These are phyloP conservation scores for Euglossa dilemma DNA, from an alignment of 1,140 invertebrate genomes.

Conservation along the genomic window DNA sequence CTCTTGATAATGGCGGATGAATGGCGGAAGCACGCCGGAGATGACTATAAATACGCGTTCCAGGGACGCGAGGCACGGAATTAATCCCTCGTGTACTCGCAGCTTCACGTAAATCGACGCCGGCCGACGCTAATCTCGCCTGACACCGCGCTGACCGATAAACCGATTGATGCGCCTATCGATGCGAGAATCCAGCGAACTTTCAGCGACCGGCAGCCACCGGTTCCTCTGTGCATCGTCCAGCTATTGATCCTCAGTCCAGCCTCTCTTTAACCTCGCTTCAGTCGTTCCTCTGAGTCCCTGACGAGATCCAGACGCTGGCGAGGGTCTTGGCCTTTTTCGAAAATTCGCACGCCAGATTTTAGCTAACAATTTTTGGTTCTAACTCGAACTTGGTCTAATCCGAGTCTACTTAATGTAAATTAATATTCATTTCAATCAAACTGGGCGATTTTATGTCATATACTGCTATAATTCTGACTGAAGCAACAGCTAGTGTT, in stretches of 20 bases:
- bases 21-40: not conserved
- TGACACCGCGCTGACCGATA: conserved; percentile 3
- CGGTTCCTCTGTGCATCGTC: conserved; percentile 53
- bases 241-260: conserved; percentile 17
- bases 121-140: not conserved
- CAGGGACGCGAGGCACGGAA: not conserved
- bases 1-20: not conserved
- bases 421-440: no score
- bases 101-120: not conserved
- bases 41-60: conserved; percentile 26
- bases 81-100: not conserved
- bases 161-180: conserved; percentile 37
- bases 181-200: conserved; percentile 51
- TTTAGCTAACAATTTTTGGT: no score
- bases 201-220: conserved; percentile 56
- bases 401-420: no score
- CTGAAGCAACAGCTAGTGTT: no score
- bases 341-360: no score
- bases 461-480: no score
- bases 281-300: no score
- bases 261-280: not conserved
- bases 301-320: no score
- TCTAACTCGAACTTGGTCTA: no score
- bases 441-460: no score
- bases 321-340: no score